phyloP scores from a whole-genome alignment of 2,113 vertebrate species.

The Fukomys damarensis region DNA sequence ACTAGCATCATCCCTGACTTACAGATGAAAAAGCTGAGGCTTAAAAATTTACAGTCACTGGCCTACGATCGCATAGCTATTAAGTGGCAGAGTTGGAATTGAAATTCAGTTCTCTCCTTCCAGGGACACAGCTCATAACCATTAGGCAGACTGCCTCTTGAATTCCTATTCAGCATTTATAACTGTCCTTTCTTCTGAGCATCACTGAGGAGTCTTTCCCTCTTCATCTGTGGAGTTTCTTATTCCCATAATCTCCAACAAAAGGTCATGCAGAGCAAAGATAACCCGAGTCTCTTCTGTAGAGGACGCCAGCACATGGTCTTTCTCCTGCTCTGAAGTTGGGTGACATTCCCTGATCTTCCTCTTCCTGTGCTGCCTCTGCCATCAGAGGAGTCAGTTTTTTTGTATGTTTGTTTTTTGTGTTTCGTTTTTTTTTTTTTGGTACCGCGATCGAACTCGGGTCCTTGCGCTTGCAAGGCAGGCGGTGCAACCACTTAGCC shows the following conservation, averaged over 20 bases:
- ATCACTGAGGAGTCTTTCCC: fast-evolving
- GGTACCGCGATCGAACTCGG: too few relatives aligned
- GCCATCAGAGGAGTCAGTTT: not conserved
- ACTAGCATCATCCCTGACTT: not conserved
- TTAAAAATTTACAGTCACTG: not conserved
- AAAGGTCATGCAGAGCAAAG: not conserved
- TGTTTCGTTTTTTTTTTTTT: too few relatives aligned
- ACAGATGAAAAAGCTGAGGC: not conserved
- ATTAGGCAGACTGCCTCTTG: not conserved
- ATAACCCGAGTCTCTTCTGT: fast-evolving
- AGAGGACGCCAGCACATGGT: not conserved
- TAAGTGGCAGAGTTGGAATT: not conserved
- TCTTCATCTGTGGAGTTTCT: not conserved
- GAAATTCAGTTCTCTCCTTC: not conserved
- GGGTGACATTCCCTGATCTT: not conserved
- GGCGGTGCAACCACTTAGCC: too few relatives aligned
- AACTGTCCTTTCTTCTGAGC: not conserved
- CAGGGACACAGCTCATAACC: not conserved
- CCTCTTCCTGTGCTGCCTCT: not conserved
- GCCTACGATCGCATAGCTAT: fast-evolving
- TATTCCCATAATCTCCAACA: not conserved
- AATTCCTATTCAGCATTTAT: fast-evolving
- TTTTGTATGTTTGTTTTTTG: too few relatives aligned
- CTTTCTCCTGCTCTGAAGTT: not conserved
- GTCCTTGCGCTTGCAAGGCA: too few relatives aligned